These are phyloP conservation scores for Cyprinodon variegatus DNA, from an alignment of 2,113 vertebrate genomes.

Conservation along the genomic window DNA sequence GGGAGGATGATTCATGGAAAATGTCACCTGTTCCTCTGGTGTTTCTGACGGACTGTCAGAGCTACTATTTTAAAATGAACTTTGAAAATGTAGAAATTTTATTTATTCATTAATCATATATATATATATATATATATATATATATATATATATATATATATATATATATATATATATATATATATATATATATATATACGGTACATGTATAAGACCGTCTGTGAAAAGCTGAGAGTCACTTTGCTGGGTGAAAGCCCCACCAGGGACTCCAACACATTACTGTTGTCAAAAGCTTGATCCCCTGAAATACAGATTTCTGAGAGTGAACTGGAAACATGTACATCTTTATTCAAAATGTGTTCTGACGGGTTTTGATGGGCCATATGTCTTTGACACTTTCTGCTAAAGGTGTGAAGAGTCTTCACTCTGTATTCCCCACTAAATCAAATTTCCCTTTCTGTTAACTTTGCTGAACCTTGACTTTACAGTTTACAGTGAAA, in stretches of 20 bases:
- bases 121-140: not conserved
- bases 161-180: not conserved
- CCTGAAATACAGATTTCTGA: constrained; percentile 39
- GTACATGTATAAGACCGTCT: constrained; percentile 13
- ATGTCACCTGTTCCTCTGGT: constrained; percentile 29
- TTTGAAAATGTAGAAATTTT: constrained; percentile 48
- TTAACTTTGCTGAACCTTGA: not conserved
- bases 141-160: too few species aligned
- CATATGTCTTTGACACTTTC: constrained; percentile 45
- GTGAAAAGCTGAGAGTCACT: constrained; percentile 52
- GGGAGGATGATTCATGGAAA: constrained; percentile 35
- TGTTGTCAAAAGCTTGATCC: constrained; percentile 53
- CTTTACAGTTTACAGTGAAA: constrained; percentile 1
- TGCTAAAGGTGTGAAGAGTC: constrained; percentile 25
- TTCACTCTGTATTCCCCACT: not conserved
- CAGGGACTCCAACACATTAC: constrained; percentile 50
- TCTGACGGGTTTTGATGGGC: constrained; percentile 35
- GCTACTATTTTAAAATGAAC: constrained; percentile 35
- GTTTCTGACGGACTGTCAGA: constrained; percentile 7
- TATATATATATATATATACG: too few species aligned
- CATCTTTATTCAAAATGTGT: constrained; percentile 47
- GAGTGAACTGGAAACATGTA: constrained; percentile 25
- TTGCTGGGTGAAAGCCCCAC: constrained; percentile 45
- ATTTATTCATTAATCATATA: not conserved
- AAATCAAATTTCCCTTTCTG: not conserved